Percentiles rank a stretch among this genome's conserved stretches.
Conservation (phyloP, 1,140 invertebrate genomes). For the Mesaphorura yosii region DNA sequence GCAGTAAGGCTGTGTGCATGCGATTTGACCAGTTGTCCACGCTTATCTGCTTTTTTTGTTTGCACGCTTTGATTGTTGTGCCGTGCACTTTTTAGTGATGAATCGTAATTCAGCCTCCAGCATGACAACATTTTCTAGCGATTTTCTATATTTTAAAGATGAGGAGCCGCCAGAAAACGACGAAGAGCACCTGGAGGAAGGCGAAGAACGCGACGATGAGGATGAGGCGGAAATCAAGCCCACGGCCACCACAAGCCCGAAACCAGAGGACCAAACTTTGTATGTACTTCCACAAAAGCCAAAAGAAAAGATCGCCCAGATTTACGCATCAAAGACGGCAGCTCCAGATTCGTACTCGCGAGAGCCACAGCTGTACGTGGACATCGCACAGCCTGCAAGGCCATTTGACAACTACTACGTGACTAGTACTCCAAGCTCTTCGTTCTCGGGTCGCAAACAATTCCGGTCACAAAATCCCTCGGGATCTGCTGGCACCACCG, state of each 20-base stretch:
- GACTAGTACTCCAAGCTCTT: slow-evolving; percentile 27
- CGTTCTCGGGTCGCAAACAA: slow-evolving; percentile 23
- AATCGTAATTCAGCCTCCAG: no score
- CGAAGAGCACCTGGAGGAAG: slow-evolving; percentile 9
- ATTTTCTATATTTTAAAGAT: no score
- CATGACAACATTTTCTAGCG: no score
- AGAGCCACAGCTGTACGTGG: slow-evolving; percentile 26
- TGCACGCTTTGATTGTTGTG: no score
- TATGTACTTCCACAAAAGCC: slow-evolving; percentile 28
- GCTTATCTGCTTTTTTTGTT: no score
- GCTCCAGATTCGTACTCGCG: slow-evolving; percentile 26
- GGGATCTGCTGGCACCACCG: background rate
- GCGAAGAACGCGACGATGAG: background rate
- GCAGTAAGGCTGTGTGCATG: no score
- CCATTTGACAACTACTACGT: slow-evolving; percentile 23
- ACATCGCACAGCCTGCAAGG: slow-evolving; percentile 18
- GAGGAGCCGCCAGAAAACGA: no score
- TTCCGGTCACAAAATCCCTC: slow-evolving; percentile 10
- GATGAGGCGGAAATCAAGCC: background rate
- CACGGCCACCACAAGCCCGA: background rate
- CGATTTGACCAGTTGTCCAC: no score
- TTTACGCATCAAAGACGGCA: slow-evolving; percentile 27
- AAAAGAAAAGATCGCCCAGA: slow-evolving; percentile 23
- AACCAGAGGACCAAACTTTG: slow-evolving; percentile 27
- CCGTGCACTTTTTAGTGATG: no score